Percentiles rank a stretch among this genome's conserved stretches.
These are phyloP conservation scores for Dolichopus griseipennis DNA, from an alignment of 2,888 invertebrate species.

Conservation along the genomic window DNA sequence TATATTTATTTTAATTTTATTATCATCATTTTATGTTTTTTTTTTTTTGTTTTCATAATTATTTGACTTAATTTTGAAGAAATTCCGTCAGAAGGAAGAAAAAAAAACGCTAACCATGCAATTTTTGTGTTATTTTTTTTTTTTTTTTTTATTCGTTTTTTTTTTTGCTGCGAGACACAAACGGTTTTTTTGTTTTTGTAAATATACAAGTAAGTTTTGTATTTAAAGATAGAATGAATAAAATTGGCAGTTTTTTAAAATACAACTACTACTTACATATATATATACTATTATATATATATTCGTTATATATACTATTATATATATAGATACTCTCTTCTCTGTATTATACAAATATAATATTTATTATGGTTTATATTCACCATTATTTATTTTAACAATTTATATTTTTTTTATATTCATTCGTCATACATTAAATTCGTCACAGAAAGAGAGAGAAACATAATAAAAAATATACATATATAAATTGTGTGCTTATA, in stretches of 20 bases:
- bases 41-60: background rate
- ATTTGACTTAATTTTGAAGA: background rate
- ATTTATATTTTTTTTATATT: too few species aligned
- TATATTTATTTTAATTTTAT: background rate
- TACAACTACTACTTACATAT: background rate
- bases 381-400: background rate
- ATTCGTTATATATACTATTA: too few species aligned
- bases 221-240: background rate
- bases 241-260: background rate
- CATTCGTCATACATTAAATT: too few species aligned
- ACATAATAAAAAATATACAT: too few species aligned
- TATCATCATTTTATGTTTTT: background rate
- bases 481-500: too few species aligned
- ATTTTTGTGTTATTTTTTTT: background rate
- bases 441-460: too few species aligned
- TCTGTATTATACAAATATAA: too few species aligned
- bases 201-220: too few species aligned
- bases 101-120: background rate
- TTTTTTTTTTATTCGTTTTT: too few species aligned
- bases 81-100: background rate
- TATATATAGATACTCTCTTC: too few species aligned
- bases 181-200: background rate
- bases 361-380: background rate
- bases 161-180: background rate
- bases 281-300: background rate